Conservation (phyloP, 2,888 invertebrate genomes). For the Rhynchonema sp. region DNA sequence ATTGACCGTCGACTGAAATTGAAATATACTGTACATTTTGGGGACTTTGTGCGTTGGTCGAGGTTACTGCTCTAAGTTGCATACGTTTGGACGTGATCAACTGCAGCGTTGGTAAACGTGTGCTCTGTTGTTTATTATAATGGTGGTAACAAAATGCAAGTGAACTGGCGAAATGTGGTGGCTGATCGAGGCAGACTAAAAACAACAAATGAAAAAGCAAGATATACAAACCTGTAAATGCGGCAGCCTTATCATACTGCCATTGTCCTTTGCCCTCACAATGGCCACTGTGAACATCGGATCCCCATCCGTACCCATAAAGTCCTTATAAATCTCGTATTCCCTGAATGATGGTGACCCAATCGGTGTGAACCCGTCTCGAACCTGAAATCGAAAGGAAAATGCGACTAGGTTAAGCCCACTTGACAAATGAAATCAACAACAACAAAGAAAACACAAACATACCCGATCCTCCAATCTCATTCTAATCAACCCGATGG, state of each 20-base stretch:
- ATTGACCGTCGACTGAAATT: constrained; percentile 4
- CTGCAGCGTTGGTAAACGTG: no score
- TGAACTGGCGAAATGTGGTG: no score
- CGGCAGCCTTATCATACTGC: constrained; percentile 18
- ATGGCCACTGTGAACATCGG: constrained; percentile 23
- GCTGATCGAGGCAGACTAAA: no score
- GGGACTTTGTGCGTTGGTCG: no score
- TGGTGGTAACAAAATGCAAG: no score
- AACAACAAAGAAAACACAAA: neutral
- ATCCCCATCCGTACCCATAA: constrained; percentile 11
- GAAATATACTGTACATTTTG: no score
- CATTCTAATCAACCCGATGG: neutral
- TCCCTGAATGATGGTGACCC: neutral
- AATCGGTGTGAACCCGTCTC: constrained; percentile 2
- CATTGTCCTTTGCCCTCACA: constrained; percentile 20
- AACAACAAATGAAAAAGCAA: no score
- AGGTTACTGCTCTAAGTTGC: no score
- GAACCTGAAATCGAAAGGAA: neutral
- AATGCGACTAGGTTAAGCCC: neutral
- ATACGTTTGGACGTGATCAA: no score
- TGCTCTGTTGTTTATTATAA: no score
- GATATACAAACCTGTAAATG: constrained; percentile 14
- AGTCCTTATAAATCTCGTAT: neutral
- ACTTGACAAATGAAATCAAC: neutral
- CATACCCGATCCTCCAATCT: neutral